Conservation (phyloP, 2,797 vertebrate genomes). For the Euphonia xanthogaster region DNA sequence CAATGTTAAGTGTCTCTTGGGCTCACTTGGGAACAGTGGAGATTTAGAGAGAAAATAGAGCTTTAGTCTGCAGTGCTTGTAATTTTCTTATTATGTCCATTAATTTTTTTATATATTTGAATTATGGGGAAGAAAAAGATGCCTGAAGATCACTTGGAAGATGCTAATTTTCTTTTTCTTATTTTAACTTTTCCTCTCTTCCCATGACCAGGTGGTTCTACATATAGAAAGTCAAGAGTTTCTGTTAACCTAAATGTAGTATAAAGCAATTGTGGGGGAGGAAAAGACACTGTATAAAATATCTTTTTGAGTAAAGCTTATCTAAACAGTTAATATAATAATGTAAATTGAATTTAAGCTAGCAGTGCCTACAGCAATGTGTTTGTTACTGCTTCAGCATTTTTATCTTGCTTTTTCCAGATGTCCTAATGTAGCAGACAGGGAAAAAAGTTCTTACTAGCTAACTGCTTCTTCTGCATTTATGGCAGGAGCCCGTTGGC, state of each 20-base stretch:
- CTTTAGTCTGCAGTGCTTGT: background rate
- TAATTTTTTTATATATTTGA: background rate
- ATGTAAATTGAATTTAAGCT: background rate
- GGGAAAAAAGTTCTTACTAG: background rate
- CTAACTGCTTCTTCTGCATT: constrained; percentile 41
- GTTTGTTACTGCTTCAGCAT: background rate
- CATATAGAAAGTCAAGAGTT: background rate
- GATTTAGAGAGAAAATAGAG: background rate
- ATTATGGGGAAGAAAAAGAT: background rate
- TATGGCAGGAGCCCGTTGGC: constrained; percentile 91
- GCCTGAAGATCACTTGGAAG: constrained; percentile 1
- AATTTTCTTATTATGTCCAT: background rate
- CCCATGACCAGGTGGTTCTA: background rate
- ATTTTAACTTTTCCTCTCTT: background rate
- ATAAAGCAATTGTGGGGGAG: background rate
- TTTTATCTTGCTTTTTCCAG: constrained; percentile 1
- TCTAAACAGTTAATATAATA: background rate
- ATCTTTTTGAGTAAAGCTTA: background rate
- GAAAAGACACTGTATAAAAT: background rate
- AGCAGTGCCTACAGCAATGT: background rate
- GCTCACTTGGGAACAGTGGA: background rate
- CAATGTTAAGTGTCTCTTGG: background rate
- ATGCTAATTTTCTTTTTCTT: background rate
- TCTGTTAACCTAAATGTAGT: background rate
- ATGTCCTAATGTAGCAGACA: background rate